Evolutionary conservation across 2,113 vertebrate species (phyloP).

Genomic region (Oriolus oriolus): DNA sequence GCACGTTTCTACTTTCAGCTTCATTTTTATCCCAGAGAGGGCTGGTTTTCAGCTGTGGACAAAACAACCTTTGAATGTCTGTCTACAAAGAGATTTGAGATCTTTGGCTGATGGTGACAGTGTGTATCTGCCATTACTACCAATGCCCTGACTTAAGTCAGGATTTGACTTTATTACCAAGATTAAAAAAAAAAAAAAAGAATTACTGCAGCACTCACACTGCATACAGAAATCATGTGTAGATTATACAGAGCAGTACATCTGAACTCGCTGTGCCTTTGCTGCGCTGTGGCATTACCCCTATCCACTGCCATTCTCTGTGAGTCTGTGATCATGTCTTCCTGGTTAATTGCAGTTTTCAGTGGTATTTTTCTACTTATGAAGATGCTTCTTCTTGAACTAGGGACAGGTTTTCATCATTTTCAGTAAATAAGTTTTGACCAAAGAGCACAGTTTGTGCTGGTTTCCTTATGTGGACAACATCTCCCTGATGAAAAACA

Average conservation of each 20-base stretch:
- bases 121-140: not conserved
- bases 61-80: not conserved
- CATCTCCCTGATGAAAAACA: not conserved
- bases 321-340: not conserved
- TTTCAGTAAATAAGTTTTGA: not conserved
- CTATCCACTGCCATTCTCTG: not conserved
- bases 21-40: not conserved
- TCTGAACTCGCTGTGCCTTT: not conserved
- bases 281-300: not conserved
- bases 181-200: not conserved
- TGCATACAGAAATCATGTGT: not conserved
- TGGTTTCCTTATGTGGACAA: rapidly evolving
- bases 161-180: not conserved
- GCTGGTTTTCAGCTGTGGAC: not conserved
- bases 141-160: not conserved
- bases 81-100: not conserved
- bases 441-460: not conserved
- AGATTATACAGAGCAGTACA: not conserved
- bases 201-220: not conserved
- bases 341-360: not conserved
- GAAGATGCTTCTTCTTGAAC: not conserved
- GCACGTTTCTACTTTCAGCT: not conserved
- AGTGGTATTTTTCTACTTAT: not conserved
- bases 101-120: not conserved
- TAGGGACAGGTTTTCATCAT: not conserved